A percentile compares a stretch with the other conserved stretches of the same genome.
These are phyloP conservation scores for Phortica okadai DNA, from an alignment of 2,888 invertebrate species.

Conservation along the genomic window DNA sequence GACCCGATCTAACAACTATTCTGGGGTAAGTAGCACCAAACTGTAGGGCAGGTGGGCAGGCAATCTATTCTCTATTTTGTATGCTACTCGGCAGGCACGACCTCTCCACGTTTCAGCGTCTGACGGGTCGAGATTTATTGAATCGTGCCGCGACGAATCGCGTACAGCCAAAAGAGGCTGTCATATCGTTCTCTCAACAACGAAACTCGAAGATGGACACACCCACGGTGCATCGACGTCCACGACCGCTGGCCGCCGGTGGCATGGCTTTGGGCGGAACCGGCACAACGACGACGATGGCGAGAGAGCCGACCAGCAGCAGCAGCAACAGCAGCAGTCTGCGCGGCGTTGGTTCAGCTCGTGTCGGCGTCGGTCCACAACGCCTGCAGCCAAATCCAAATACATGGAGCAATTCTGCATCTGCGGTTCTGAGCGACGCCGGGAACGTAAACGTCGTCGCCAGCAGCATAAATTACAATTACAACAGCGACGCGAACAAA, in stretches of 20 bases:
- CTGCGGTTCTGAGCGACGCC: constrained; percentile 78
- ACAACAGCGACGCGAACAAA: constrained; percentile 75
- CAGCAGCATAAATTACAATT: constrained; percentile 72
- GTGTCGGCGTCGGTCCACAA: constrained; percentile 68
- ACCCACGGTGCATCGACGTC: constrained; percentile 76
- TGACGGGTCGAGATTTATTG: constrained; percentile 77
- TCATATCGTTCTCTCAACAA: constrained; percentile 77
- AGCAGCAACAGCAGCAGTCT: constrained; percentile 62
- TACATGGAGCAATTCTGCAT: constrained; percentile 85
- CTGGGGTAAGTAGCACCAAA: constrained; percentile 68
- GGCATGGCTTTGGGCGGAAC: constrained; percentile 45
- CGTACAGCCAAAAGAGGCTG: constrained; percentile 76
- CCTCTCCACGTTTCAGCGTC: constrained; percentile 77
- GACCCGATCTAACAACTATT: constrained; percentile 77
- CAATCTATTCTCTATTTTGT: neutral
- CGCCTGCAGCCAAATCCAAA: constrained; percentile 76
- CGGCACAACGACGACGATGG: constrained; percentile 57
- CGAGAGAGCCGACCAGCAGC: constrained; percentile 52
- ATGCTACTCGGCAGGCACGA: constrained; percentile 72
- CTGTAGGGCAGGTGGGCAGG: neutral
- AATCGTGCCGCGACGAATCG: constrained; percentile 76
- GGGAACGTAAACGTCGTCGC: constrained; percentile 69
- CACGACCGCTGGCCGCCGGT: constrained; percentile 63
- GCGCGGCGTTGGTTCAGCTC: constrained; percentile 63
- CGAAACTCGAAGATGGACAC: constrained; percentile 78